Percentiles rank a stretch among this genome's conserved stretches.
These are phyloP conservation scores for Cercocebus atys DNA, from an alignment of 2,113 vertebrate genomes.

Conservation along the genomic window DNA sequence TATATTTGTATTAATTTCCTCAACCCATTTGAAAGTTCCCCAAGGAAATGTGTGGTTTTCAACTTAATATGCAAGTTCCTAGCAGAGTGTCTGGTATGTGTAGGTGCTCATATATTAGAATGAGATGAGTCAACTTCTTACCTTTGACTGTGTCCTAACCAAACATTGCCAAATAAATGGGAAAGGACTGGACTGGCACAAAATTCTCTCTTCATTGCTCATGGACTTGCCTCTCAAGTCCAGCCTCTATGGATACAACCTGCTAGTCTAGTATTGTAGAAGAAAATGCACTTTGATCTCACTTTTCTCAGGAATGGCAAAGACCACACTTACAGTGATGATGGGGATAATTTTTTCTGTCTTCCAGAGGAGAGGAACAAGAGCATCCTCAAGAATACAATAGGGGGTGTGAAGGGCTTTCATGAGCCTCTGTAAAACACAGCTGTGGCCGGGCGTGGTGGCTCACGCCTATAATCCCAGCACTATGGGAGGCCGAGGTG, in stretches of 20 bases:
- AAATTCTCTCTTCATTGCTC: not conserved
- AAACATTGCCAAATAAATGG: not conserved
- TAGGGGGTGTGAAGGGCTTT: rapidly evolving
- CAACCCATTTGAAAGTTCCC: not conserved
- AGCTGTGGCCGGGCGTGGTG: rapidly evolving
- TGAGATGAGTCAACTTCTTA: not conserved
- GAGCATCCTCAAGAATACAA: not conserved
- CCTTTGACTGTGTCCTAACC: not conserved
- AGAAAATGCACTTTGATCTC: not conserved
- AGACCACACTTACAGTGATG: not conserved
- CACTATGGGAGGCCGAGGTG: not conserved
- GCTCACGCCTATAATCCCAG: not conserved
- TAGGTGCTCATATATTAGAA: not conserved
- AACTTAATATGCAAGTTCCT: not conserved
- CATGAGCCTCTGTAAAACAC: not conserved
- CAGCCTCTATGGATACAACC: not conserved
- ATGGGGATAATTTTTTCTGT: not conserved
- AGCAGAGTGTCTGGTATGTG: not conserved
- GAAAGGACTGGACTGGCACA: too few species aligned
- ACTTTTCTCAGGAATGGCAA: not conserved
- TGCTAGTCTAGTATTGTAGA: not conserved
- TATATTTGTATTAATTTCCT: not conserved
- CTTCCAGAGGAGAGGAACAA: not conserved
- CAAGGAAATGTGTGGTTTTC: not conserved
- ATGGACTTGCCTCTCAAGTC: not conserved